Evolutionary conservation across 1,140 invertebrate genomes (phyloP), one percentile per base, ranked within the genome.

Genomic region (Drosophila micromelanica): DNA sequence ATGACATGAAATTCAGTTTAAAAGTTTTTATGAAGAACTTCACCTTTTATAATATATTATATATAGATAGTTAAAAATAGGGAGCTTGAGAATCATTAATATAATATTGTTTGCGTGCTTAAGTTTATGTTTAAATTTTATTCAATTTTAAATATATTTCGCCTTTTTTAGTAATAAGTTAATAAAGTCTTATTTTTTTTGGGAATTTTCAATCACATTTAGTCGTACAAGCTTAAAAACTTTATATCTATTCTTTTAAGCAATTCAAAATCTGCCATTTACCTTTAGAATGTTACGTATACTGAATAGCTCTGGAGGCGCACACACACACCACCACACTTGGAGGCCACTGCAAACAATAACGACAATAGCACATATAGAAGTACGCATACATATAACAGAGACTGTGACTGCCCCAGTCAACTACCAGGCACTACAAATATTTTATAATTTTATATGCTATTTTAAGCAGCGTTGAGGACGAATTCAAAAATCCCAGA

Each of bases 361-460:
- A 55, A 55, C 43, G 69, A 51, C 15, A 40, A 35, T 42, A 9
- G 12, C 17, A 27, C 23, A 35, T 32, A 30, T 2, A 30, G 7
- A 11, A 1, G 48, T 57, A 20, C 12, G n/a, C 15, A 51, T 35
- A 72, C 40, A 60, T 65, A 59, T 20, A 27, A 32, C 30, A 56
- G 7, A 27, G 45, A 52, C 76, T 56, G 76, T 73, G 71, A 77
- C 77, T 67, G 52, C 45, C 61, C 60, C 67, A 76, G 51, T 45
- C 51, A 70, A 72, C 57, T 65, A 38, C 37, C 48, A 20, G 65
- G 65, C 78, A 70, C 62, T 67, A 78, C 49, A 86, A 87, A 87
- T 86, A 82, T 76, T 87, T 82, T 87, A 87, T 85, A 82, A 87
- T 81, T 78, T 86, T 81, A 71, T 76, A 80, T 81, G 75, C 59